Base-by-base conservation (phyloP, 2,888 invertebrate genomes). In the Heliconius ismenius region DNA sequence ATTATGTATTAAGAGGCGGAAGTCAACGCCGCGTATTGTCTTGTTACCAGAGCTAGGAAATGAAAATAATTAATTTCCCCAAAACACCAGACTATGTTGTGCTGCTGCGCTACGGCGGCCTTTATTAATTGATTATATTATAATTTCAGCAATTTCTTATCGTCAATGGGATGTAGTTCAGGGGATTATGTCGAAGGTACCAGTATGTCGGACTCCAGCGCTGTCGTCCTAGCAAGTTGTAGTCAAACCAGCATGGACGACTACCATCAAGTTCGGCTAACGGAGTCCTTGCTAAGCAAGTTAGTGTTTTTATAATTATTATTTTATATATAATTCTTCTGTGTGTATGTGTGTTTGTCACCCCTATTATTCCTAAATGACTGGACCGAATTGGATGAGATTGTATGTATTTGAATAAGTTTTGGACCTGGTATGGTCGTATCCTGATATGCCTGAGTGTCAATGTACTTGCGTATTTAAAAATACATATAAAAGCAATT, bases 261-360 rank as follows among this genome's bases (percentile, higher is more conserved):
- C 28, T 83, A 83, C 49, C 83, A 83, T 4, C 76, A 81, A 0
- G 18, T 82, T 2, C 83, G 87, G 3, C 88, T 92, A 3, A 92
- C 92, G 0, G 91, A 91, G 70, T 75, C 84, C 1, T 77, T 89
- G 26, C 82, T 92, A 1, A 86, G 32, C 74, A 91, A 86, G 92
- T 92, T 74, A 86, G 88, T 86, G 78, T 3, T 64, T 67, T 75
- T 28, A n/a, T 62, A 39, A 58, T 58, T 58, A 11, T n/a, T n/a
- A 58, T 58, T 58, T 15, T 49, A 49, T 49, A 49, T 49, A 49
- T 49, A 49, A n/a, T 58, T 58, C 21, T 58, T 11, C n/a, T 58
- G 10, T n/a, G n/a, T n/a, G n/a, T n/a, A n/a, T 11, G 58, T 58
- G 58, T n/a, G 58, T 58, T 11, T 58, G 58, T n/a, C n/a, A 58